Conservation (phyloP, 1,140 invertebrate genomes). For the Epicauta chinensis region DNA sequence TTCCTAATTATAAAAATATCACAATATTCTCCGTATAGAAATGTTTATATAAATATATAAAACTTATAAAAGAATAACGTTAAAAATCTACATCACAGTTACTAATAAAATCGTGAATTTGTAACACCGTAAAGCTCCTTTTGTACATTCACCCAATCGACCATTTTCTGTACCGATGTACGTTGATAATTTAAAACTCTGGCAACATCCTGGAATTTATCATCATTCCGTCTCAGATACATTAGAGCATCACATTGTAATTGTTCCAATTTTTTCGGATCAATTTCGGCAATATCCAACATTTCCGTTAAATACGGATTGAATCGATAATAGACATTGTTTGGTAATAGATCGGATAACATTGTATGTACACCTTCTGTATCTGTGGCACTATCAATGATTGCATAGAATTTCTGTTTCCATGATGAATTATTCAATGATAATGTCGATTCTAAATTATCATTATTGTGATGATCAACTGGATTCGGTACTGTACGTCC, state of each 20-base stretch:
- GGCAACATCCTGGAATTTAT: conserved; percentile 59
- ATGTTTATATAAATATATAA: too few species aligned
- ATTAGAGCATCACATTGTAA: conserved; percentile 62
- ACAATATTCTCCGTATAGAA: too few species aligned
- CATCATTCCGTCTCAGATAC: conserved; percentile 73
- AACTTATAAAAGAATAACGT: too few species aligned
- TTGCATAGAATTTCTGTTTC: conserved; percentile 77
- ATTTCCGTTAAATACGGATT: conserved; percentile 87
- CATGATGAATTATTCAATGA: conserved; percentile 51
- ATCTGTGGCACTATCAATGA: conserved; percentile 86
- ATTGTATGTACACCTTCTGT: conserved; percentile 81
- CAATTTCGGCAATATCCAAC: conserved; percentile 76
- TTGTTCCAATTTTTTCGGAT: conserved; percentile 58
- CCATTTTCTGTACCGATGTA: conserved; percentile 40
- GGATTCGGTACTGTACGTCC: conserved; percentile 53
- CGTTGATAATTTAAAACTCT: conserved; percentile 45
- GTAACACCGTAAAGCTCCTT: conserved; percentile 22
- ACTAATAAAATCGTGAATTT: too few species aligned
- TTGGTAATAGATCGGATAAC: conserved; percentile 74
- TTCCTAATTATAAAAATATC: too few species aligned
- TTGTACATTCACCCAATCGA: conserved; percentile 45
- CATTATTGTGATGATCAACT: conserved; percentile 31
- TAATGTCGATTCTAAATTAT: conserved; percentile 20
- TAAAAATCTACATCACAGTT: too few species aligned
- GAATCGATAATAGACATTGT: conserved; percentile 77